Percentiles rank a stretch among this genome's conserved stretches.
Conservation (phyloP, 1,140 invertebrate genomes). For the Drosophila trapezifrons region DNA sequence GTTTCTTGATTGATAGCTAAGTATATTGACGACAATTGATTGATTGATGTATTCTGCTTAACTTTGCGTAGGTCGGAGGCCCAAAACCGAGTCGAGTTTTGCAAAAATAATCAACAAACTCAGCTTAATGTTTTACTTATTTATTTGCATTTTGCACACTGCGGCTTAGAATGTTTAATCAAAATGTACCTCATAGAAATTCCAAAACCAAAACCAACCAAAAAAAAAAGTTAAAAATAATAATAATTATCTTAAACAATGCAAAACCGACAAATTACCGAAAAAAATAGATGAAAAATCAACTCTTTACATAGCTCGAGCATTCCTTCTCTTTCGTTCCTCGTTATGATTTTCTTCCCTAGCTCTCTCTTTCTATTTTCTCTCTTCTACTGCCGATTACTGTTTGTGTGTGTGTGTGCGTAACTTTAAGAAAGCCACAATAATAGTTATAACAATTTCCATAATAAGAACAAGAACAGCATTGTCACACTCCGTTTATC, state of each 20-base stretch:
- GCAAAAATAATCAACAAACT: slow-evolving; percentile 77
- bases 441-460: slow-evolving; percentile 26
- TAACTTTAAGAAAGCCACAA: slow-evolving; percentile 43
- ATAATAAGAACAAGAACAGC: slow-evolving; percentile 29
- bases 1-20: slow-evolving; percentile 76
- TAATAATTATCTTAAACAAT: slow-evolving; percentile 26
- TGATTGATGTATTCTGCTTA: slow-evolving; percentile 76
- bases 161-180: slow-evolving; percentile 80
- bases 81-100: slow-evolving; percentile 38
- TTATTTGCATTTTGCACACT: slow-evolving; percentile 84
- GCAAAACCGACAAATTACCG: slow-evolving; percentile 35
- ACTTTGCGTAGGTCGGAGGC: slow-evolving; percentile 52
- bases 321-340: slow-evolving; percentile 30
- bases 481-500: slow-evolving; percentile 65
- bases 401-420: slow-evolving; percentile 47
- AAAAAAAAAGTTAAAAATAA: slow-evolving; percentile 26
- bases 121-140: slow-evolving; percentile 83
- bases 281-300: slow-evolving; percentile 36
- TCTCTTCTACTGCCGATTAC: slow-evolving; percentile 33
- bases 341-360: slow-evolving; percentile 29
- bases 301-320: slow-evolving; percentile 32
- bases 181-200: slow-evolving; percentile 68
- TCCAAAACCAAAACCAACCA: slow-evolving; percentile 49
- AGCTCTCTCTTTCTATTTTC: slow-evolving; percentile 7
- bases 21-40: slow-evolving; percentile 61